Base-by-base conservation (phyloP, 2,888 invertebrate genomes). In the Nephrocerus scutellatus region DNA sequence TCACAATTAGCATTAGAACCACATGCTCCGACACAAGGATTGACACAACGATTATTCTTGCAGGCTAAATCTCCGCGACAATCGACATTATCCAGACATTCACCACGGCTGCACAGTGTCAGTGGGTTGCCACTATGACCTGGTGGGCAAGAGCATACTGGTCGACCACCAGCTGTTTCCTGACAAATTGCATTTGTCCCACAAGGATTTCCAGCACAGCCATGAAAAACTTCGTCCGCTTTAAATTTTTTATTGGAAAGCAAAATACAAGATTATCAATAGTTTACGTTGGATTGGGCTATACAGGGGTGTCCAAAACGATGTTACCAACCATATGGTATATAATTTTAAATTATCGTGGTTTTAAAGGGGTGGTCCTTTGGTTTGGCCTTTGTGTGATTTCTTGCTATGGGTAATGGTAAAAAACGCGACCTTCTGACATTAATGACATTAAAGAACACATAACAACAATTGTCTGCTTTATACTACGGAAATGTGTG, bases 61-160 rank as follows among this genome's bases (percentile, higher is more conserved):
- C 89, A 90, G 15, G 80, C 75, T 53, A 76, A 75, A 59, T 79
- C 77, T 18, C 73, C 72, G 13, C 80, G 75, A 57, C 89, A 90
- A 57, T 90, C 88, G 40, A 76, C 74, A 63, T 84, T 80, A 36
- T 83, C 86, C 75, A 79, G 66, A 57, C 84, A 85, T 58, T 84
- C 84, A 33, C 82, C 82, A 48, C 79, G 77, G 54, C 76, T 74
- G 62, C 89, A 89, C 50, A 76, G 74, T 2, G 74, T 71, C 43
- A 85, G 68, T 1, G 89, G 86, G 66, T 88, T 86, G 20, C 88
- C 89, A 49, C 80, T 80, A 63, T 86, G 78, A 2, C 86, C 82
- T 8, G 84, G 78, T 48, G 84, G 72, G 54, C 86, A 87, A 16
- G 84, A 83, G 59, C 87, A 87, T 6, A 86, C 84, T 1, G 86